A percentile compares a stretch with the other conserved stretches of the same genome.
Evolutionary conservation across 2,888 invertebrate species (phyloP).

Genomic region (Ormyrus nitidulus): DNA sequence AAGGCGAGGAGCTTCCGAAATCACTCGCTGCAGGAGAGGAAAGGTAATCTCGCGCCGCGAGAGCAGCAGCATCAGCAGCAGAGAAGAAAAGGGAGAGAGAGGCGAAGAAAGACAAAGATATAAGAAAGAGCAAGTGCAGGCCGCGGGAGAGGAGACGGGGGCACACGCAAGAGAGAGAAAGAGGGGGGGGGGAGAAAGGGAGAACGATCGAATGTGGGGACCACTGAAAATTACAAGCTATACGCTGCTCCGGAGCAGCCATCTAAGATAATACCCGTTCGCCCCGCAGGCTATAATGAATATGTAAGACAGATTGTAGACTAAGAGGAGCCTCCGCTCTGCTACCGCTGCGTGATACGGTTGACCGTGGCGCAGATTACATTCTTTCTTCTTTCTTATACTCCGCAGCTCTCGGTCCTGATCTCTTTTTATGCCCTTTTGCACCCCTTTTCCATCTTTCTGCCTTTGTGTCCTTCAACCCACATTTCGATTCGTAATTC

Average conservation of each 20-base stretch:
- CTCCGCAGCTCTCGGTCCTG: not conserved
- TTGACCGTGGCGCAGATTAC: slow-evolving; percentile 73
- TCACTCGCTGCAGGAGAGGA: not conserved
- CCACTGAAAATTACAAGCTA: slow-evolving; percentile 75
- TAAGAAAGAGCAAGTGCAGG: slow-evolving; percentile 3
- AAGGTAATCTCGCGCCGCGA: not conserved
- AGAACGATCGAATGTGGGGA: slow-evolving; percentile 60
- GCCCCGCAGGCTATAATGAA: slow-evolving; percentile 75
- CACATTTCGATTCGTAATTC: slow-evolving; percentile 37
- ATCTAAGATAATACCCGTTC: slow-evolving; percentile 75
- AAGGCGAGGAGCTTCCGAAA: slow-evolving; percentile 20
- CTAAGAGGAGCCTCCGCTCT: slow-evolving; percentile 72
- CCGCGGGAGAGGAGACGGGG: not conserved
- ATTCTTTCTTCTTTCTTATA: slow-evolving; percentile 60
- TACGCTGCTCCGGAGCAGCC: slow-evolving; percentile 73
- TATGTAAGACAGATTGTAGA: slow-evolving; percentile 76
- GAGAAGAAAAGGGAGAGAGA: slow-evolving; percentile 18
- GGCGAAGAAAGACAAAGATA: slow-evolving; percentile 38
- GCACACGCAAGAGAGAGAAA: slow-evolving; percentile 25
- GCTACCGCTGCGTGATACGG: slow-evolving; percentile 75
- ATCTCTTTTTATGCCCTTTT: slow-evolving; percentile 12
- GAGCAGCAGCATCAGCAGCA: slow-evolving; percentile 14
- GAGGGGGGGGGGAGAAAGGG: slow-evolving; percentile 23
- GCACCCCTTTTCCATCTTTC: slow-evolving; percentile 16
- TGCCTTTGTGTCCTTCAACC: slow-evolving; percentile 21